These are phyloP conservation scores for Bubalus kerabau DNA, from an alignment of 2,113 vertebrate species.

Conservation along the genomic window DNA sequence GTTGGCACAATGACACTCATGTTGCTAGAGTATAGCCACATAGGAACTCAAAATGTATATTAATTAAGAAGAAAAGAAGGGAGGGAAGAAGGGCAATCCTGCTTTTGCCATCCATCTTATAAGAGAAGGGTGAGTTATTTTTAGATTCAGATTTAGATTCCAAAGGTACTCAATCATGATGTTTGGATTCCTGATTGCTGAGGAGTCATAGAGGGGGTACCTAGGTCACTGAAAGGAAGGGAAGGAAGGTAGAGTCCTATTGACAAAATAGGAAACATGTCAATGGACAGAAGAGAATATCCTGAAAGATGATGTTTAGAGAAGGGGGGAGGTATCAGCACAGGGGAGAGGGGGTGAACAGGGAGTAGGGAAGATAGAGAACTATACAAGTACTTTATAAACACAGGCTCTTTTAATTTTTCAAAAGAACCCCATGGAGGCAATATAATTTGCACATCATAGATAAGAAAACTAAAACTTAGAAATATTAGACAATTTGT, in stretches of 20 bases:
- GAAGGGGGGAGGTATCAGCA: not conserved
- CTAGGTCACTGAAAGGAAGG: not conserved
- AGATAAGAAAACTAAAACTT: not conserved
- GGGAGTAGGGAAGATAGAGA: no score
- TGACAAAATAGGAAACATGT: not conserved
- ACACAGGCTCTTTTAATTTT: not conserved
- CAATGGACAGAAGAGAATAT: not conserved
- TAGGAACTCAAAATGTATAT: not conserved
- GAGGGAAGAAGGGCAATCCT: not conserved
- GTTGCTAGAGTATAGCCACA: not conserved
- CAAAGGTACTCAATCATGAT: not conserved
- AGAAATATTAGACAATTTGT: not conserved
- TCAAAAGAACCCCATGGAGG: not conserved
- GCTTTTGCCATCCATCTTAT: not conserved
- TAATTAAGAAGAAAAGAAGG: not conserved
- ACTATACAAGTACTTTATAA: not conserved
- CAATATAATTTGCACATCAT: not conserved
- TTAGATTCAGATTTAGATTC: not conserved
- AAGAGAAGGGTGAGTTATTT: not conserved
- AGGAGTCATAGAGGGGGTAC: not conserved
- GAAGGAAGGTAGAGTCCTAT: not conserved
- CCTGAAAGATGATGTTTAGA: not conserved
- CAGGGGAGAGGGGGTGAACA: rapidly evolving
- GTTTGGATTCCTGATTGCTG: not conserved
- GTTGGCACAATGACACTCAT: not conserved